Percentiles rank a stretch among this genome's conserved stretches.
phyloP scores from a whole-genome alignment of 2,888 invertebrate genomes.

The Amphimallon solstitiale region DNA sequence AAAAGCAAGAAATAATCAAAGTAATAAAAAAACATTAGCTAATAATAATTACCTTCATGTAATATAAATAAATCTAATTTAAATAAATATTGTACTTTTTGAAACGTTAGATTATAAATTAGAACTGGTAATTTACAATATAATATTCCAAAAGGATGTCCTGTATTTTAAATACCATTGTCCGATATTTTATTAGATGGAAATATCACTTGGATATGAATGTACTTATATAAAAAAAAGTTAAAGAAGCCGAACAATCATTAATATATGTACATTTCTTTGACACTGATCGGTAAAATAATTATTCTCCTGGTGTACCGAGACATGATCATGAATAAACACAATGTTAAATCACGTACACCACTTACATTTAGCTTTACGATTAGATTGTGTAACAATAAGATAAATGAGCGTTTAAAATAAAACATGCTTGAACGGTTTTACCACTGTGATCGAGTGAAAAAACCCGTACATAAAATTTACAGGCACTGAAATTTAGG shows the following conservation, averaged over 20 bases:
- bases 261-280: neutral
- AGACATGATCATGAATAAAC: constrained; percentile 4
- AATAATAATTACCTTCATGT: too few species aligned
- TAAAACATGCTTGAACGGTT: constrained; percentile 12
- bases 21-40: too few species aligned
- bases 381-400: constrained; percentile 7
- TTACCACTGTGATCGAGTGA: neutral
- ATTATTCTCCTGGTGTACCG: neutral
- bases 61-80: too few species aligned
- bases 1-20: too few species aligned
- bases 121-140: too few species aligned
- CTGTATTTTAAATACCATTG: too few species aligned
- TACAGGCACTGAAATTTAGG: neutral
- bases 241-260: neutral
- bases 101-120: too few species aligned
- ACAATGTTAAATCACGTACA: constrained; percentile 16
- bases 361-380: neutral
- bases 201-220: neutral
- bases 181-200: too few species aligned
- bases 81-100: too few species aligned
- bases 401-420: constrained; percentile 12
- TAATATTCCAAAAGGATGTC: too few species aligned
- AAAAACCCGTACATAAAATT: neutral
- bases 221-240: neutral
- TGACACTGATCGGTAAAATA: constrained; percentile 2